Evolutionary conservation across 2,113 vertebrate species (phyloP), one percentile per base, ranked within the genome.

Genomic region (Perccottus glenii): DNA sequence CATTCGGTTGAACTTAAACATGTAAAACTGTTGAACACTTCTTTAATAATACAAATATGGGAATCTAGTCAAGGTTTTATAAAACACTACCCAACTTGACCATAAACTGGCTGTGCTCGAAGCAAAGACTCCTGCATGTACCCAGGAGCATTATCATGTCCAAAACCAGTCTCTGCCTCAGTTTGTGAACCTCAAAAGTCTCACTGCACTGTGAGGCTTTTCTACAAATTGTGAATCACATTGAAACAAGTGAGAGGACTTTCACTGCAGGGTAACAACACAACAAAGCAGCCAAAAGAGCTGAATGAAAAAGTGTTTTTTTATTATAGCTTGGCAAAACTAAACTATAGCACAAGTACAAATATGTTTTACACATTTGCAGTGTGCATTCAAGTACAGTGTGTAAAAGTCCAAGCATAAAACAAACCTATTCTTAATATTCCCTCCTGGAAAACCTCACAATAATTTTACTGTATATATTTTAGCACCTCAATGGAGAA

Each of bases 161-260:
- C 44, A 12, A 27, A 76, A 27, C 65, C 43, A 52, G 72, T 72
- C 52, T 60, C 8, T 5, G 15, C 5, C 46, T 61, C 49, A 0
- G 6, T 53, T 52, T 50, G 45, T 45, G 70, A 71, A 27, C 61
- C 38, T 48, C 53, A 35, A 65, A 57, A 64, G 19, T 45, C 40
- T 6, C n/a, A 38, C 6, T 70, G 9, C 58, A 64, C 36, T 68
- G n/a, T 38, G 11, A 73, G 51, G 51, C 40, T 4, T 52, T 55
- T 46, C 15, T 63, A 32, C 38, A 44, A 27, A 60, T 62, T 10
- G 45, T 36, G 63, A 80, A 75, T 75, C 70, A 69, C 64, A 73
- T 75, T 57, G 40, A 57, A 78, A 57, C 69, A 76, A 33, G 73
- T 75, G 40, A 56, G 16, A 64, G 6, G 65, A 72, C 53, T 40